Percentiles rank a stretch among this genome's conserved stretches.
Evolutionary conservation across 2,797 vertebrate genomes (phyloP).

Genomic region (Balearica regulorum): DNA sequence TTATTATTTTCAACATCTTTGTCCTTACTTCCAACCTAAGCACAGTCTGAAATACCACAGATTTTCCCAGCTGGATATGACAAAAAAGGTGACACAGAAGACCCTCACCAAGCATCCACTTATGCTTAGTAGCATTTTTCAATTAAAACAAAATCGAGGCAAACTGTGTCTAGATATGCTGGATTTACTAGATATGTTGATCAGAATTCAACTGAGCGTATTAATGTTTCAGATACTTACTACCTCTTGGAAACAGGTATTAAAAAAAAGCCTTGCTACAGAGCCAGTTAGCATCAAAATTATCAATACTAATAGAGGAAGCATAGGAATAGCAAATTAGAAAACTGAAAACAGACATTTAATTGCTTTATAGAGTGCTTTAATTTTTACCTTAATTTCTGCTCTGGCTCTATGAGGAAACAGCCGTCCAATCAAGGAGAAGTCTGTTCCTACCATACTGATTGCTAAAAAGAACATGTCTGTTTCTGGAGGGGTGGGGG

Average conservation of each 20-base stretch:
- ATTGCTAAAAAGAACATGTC: conserved; percentile 98
- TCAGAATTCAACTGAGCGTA: neutral
- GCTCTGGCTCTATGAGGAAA: conserved; percentile 92
- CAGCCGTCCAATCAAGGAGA: conserved; percentile 93
- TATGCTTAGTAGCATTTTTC: neutral
- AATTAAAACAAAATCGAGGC: neutral
- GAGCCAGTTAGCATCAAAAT: neutral
- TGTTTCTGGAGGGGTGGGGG: conserved; percentile 79
- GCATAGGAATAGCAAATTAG: neutral
- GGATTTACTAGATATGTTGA: neutral
- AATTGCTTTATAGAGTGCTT: neutral
- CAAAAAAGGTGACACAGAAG: neutral
- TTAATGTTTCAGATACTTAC: neutral
- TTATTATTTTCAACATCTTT: neutral
- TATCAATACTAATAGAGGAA: neutral
- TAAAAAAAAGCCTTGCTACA: neutral
- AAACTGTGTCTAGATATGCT: neutral
- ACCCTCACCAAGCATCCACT: neutral
- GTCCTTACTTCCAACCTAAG: neutral
- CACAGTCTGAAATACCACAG: neutral
- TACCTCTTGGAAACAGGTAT: neutral
- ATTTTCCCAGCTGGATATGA: neutral
- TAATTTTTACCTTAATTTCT: conserved; percentile 90
- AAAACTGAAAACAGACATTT: neutral
- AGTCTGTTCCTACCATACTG: conserved; percentile 98